Base-by-base conservation (phyloP, 2,113 vertebrate species). In the Tyto alba region DNA sequence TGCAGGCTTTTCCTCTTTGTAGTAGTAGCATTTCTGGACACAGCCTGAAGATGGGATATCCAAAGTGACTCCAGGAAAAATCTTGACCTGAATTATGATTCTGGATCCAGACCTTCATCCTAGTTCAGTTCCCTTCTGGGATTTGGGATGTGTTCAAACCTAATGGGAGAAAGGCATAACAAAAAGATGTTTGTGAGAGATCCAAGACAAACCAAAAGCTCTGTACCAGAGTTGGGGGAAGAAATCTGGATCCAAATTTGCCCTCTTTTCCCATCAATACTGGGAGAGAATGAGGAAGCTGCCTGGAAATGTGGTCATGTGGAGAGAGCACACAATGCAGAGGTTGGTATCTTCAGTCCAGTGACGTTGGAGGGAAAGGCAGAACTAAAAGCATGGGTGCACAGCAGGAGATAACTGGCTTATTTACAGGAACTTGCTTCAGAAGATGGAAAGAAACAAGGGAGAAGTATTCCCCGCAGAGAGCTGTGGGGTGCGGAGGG, bases 221-320 rank as follows among this genome's bases (percentile, higher is more conserved):
- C 23, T 0, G 48, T 45, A 9, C 10, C 45, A 48, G 67, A 50
- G 20, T 1, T 16, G 18, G 12, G 13, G 11, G 9, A 23, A 59
- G 64, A 34, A 34, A 38, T 19, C 21, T 29, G 36, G 15, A 68
- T 20, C 29, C 78, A 36, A 38, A 9, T 7, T 43, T 77, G 48
- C 30, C 72, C 5, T 2, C 36, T 73, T 83, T 69, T 81, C 41
- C 87, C 43, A 17, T 13, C 41, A 66, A 7, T 13, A 27, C 21
- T 22, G 4, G 15, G 16, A 71, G 64, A 69, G 32, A 66, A 48
- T 0, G 36, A 84, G 45, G 72, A 47, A 43, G 48, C 14, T 47
- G 71, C 2, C 29, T 57, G 67, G 71, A 85, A 47, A 72, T 1
- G 0, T 0, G 0, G 71, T 20, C 7, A 1, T 3, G 1, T 26